Conservation (phyloP, 1,140 invertebrate species). For the silkworm (Bombyx mori) region ASM3026992v2 NC_085128.1:8012501-8013000, state of each 20-base stretch:
- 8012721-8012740: too few species aligned
- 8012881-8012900: conserved; percentile 15
- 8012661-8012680: too few species aligned
- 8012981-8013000: conserved; percentile 65
- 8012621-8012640: too few species aligned
- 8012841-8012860: conserved; percentile 57
- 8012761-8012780: conserved; percentile 2
- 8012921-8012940: conserved; percentile 30
- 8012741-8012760: too few species aligned
- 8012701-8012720: too few species aligned
- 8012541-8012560: too few species aligned
- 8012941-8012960: conserved; percentile 44
- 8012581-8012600: too few species aligned
- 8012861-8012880: conserved; percentile 24
- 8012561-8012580: too few species aligned
- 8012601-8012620: too few species aligned
- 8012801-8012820: conserved; percentile 28
- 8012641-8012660: too few species aligned
- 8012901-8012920: conserved; percentile 11
- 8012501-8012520: conserved; percentile 24
- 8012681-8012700: too few species aligned
- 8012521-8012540: too few species aligned
- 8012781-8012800: conserved; percentile 17
- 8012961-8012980: conserved; percentile 51
- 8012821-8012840: conserved; percentile 49